phyloP scores from a whole-genome alignment of 2,888 invertebrate species.

The Clepsis dumicolana region DNA sequence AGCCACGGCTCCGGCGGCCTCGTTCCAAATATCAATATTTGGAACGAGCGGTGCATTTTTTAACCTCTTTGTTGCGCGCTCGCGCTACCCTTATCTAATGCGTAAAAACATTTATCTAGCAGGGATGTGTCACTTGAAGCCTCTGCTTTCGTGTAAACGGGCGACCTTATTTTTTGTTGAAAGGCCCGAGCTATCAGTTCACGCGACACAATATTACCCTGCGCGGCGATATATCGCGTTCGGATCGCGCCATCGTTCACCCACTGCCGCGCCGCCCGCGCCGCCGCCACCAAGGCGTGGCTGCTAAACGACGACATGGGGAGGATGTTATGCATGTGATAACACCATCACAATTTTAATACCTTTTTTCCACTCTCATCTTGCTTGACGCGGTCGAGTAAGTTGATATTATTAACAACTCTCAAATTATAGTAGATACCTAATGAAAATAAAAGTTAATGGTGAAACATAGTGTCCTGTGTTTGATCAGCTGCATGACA shows the following conservation, averaged over 20 bases:
- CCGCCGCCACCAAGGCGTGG: slow-evolving; percentile 65
- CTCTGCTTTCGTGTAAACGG: slow-evolving; percentile 81
- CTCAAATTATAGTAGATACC: not conserved
- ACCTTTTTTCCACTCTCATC: not conserved
- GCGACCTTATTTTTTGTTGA: slow-evolving; percentile 83
- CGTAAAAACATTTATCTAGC: slow-evolving; percentile 83
- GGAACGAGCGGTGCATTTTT: slow-evolving; percentile 57
- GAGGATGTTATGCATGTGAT: slow-evolving; percentile 60
- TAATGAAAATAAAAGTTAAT: not conserved
- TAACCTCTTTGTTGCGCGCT: slow-evolving; percentile 68
- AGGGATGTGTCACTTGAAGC: slow-evolving; percentile 81
- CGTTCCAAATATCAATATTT: slow-evolving; percentile 16
- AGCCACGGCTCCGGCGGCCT: slow-evolving; percentile 40
- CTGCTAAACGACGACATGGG: slow-evolving; percentile 65
- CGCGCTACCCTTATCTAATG: slow-evolving; percentile 74
- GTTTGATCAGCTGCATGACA: slow-evolving; percentile 28
- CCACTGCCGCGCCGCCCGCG: slow-evolving; percentile 67
- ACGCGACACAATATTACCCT: slow-evolving; percentile 81
- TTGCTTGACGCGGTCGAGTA: not conserved
- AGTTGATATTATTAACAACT: not conserved
- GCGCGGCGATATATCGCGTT: slow-evolving; percentile 78
- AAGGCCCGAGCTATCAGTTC: slow-evolving; percentile 80
- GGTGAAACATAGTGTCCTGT: not conserved
- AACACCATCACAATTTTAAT: slow-evolving; percentile 37
- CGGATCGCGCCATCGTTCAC: slow-evolving; percentile 80